phyloP scores from a whole-genome alignment of 2,888 invertebrate species.

The Cartodere bifasciata region DNA sequence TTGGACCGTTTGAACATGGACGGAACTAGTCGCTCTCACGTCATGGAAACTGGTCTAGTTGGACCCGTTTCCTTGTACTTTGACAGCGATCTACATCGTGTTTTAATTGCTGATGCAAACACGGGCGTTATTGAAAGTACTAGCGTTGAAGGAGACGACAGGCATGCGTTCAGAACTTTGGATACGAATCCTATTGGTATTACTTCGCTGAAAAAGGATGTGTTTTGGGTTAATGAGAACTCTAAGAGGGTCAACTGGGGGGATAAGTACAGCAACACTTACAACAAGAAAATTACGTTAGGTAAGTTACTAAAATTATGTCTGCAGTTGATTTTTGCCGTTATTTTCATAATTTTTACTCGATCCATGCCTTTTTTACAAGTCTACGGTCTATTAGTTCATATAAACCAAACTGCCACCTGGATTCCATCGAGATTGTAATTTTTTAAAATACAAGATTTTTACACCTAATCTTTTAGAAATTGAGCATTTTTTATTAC shows the following conservation, averaged over 20 bases:
- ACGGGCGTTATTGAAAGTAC: constrained; percentile 52
- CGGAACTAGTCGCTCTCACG: constrained; percentile 41
- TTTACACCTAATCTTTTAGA: too few relatives aligned
- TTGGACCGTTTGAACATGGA: constrained; percentile 59
- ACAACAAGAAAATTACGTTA: constrained; percentile 31
- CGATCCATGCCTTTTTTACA: too few relatives aligned
- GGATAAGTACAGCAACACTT: constrained; percentile 34
- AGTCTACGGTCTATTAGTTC: too few relatives aligned
- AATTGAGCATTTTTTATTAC: constrained; percentile 9
- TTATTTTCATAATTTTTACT: too few relatives aligned
- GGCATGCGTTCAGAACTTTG: constrained; percentile 30
- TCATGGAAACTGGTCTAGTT: constrained; percentile 32
- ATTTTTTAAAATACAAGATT: too few relatives aligned
- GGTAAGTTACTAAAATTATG: constrained; percentile 22
- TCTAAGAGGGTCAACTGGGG: constrained; percentile 49
- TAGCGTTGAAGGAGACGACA: constrained; percentile 39
- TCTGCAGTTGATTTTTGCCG: neutral
- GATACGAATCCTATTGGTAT: constrained; percentile 40
- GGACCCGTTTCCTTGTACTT: constrained; percentile 46
- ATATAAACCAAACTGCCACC: too few relatives aligned
- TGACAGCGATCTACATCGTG: constrained; percentile 41
- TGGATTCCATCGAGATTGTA: too few relatives aligned
- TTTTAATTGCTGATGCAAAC: constrained; percentile 57
- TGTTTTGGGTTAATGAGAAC: constrained; percentile 56
- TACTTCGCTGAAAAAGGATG: constrained; percentile 45